Evolutionary conservation across 1,140 invertebrate genomes (phyloP).

Genomic region (Procambarus virginalis): DNA sequence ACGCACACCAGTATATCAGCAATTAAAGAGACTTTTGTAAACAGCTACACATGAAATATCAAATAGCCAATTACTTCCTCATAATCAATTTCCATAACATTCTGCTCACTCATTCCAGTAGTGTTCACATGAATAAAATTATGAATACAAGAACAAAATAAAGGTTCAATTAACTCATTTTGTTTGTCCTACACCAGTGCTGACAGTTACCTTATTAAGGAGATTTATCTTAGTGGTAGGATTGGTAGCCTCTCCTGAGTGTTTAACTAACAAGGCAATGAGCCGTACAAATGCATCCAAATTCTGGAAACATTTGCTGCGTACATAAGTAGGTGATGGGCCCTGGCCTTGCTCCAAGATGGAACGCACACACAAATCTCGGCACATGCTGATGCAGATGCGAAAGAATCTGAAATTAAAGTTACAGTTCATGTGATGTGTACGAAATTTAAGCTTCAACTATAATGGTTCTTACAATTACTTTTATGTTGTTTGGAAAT

Average conservation of each 20-base stretch:
- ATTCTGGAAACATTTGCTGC: slow-evolving; percentile 95
- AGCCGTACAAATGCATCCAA: slow-evolving; percentile 96
- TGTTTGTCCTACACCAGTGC: neutral
- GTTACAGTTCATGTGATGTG: neutral
- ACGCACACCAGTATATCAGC: no score
- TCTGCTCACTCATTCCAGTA: no score
- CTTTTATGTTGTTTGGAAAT: no score
- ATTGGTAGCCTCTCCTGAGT: slow-evolving; percentile 88
- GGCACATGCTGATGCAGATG: slow-evolving; percentile 96
- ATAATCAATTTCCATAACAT: no score
- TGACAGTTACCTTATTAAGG: slow-evolving; percentile 84
- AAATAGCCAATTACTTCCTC: no score
- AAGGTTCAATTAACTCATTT: no score
- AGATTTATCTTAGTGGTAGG: slow-evolving; percentile 96
- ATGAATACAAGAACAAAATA: no score
- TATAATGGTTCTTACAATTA: no score
- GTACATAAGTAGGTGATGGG: slow-evolving; percentile 73
- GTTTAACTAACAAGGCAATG: slow-evolving; percentile 96
- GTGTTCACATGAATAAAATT: no score
- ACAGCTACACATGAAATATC: no score
- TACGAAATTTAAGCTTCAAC: no score
- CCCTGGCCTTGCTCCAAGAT: slow-evolving; percentile 76
- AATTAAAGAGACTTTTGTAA: no score
- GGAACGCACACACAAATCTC: slow-evolving; percentile 92
- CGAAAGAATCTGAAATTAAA: slow-evolving; percentile 85